phyloP scores from a whole-genome alignment of 2,113 vertebrate genomes.

The Noturus placidus region DNA sequence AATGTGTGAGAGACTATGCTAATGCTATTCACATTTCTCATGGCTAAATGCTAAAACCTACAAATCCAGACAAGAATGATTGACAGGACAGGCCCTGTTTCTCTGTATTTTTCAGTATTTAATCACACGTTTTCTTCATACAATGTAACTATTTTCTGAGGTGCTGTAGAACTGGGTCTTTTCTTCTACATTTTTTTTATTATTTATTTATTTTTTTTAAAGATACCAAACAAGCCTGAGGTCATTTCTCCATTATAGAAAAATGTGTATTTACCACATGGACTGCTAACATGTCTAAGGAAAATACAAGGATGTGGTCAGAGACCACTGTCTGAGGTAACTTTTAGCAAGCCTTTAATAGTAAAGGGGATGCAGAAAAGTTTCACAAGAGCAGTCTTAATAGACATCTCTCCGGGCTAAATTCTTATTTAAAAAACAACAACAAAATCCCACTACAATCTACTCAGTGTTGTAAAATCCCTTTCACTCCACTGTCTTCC shows the following conservation, averaged over 20 bases:
- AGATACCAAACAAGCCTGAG: slow-evolving; percentile 7
- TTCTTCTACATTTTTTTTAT: neutral
- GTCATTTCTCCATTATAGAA: slow-evolving; percentile 33
- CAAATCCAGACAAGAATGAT: neutral
- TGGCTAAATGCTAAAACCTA: neutral
- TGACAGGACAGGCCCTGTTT: neutral
- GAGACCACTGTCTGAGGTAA: slow-evolving; percentile 18
- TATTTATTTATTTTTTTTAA: neutral
- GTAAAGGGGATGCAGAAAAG: neutral
- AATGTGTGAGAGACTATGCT: neutral
- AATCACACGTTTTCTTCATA: neutral
- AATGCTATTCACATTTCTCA: slow-evolving; percentile 10
- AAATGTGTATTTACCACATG: slow-evolving; percentile 24
- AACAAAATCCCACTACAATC: neutral
- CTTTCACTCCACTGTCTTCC: neutral
- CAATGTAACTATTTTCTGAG: neutral
- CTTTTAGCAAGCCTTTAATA: neutral
- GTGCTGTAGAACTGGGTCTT: neutral
- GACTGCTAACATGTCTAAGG: slow-evolving; percentile 32
- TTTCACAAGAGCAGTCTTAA: neutral
- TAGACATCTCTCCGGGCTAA: too few species aligned
- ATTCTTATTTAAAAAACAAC: neutral
- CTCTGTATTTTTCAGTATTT: neutral
- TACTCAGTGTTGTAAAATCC: neutral
- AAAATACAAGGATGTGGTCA: slow-evolving; percentile 45